These are phyloP conservation scores for Wiebesia pumilae DNA, from an alignment of 1,140 invertebrate genomes.

Conservation along the genomic window DNA sequence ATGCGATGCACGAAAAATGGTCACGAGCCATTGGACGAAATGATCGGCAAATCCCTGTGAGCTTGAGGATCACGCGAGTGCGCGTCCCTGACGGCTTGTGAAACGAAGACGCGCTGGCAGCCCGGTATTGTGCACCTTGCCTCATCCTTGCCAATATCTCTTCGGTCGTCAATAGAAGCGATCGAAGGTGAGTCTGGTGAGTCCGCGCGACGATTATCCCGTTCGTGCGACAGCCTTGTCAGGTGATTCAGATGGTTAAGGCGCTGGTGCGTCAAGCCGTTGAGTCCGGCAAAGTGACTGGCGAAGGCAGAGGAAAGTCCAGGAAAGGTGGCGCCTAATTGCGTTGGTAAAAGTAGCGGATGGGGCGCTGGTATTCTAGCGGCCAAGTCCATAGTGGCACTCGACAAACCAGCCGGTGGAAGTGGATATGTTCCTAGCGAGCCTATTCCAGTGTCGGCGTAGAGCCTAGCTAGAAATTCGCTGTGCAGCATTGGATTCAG, in stretches of 20 bases:
- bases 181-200: constrained; percentile 56
- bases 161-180: constrained; percentile 59
- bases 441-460: constrained; percentile 79
- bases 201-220: constrained; percentile 45
- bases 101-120: constrained; percentile 79
- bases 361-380: constrained; percentile 69
- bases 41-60: constrained; percentile 67
- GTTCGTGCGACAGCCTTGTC: constrained; percentile 65
- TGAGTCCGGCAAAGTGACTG: constrained; percentile 76
- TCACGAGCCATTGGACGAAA: constrained; percentile 70
- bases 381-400: constrained; percentile 64
- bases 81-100: constrained; percentile 77
- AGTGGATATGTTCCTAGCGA: constrained; percentile 65
- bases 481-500: constrained; percentile 77
- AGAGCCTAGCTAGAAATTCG: constrained; percentile 89
- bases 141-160: constrained; percentile 67
- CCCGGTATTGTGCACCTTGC: constrained; percentile 77
- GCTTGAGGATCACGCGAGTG: constrained; percentile 76
- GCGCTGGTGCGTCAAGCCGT: constrained; percentile 75
- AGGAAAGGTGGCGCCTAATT: constrained; percentile 71
- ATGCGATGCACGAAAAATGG: constrained; percentile 57
- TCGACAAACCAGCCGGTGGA: constrained; percentile 56
- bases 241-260: constrained; percentile 76
- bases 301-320: constrained; percentile 67
- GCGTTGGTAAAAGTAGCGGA: constrained; percentile 65